A percentile compares a stretch with the other conserved stretches of the same genome.
phyloP scores from a whole-genome alignment of 2,888 invertebrate species.

The Bruchidius siliquastri region DNA sequence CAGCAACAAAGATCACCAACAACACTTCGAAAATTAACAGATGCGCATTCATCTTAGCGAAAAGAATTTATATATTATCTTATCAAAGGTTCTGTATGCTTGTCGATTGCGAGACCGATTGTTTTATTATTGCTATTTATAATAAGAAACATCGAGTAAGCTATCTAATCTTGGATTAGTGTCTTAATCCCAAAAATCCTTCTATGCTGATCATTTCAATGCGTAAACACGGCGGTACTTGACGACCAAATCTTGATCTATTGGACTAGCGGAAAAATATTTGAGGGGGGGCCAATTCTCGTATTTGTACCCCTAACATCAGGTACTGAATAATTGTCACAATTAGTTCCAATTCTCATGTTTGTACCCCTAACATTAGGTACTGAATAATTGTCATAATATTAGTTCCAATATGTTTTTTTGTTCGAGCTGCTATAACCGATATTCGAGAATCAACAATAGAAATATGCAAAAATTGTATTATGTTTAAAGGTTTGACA shows the following conservation, averaged over 20 bases:
- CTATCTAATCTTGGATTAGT: background rate
- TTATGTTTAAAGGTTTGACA: too few relatives aligned
- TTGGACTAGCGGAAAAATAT: background rate
- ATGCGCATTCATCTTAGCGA: background rate
- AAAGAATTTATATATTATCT: background rate
- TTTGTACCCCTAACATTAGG: too few relatives aligned
- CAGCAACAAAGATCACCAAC: background rate
- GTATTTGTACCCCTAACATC: too few relatives aligned
- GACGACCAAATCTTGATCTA: background rate
- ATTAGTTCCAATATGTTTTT: too few relatives aligned
- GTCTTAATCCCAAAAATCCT: background rate
- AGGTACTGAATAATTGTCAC: too few relatives aligned
- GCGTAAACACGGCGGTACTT: background rate
- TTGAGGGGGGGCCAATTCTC: background rate
- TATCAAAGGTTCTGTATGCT: background rate
- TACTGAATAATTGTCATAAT: too few relatives aligned
- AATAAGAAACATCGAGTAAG: background rate
- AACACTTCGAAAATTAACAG: background rate
- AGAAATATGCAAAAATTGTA: too few relatives aligned
- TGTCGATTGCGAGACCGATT: background rate
- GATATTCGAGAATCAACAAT: too few relatives aligned
- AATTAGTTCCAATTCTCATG: too few relatives aligned
- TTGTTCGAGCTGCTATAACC: too few relatives aligned
- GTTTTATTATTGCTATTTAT: background rate
- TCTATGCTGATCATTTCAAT: background rate